Evolutionary conservation across 2,797 vertebrate species (phyloP), one percentile per base, ranked within the genome.

Genomic region (Amniataba percoides): DNA sequence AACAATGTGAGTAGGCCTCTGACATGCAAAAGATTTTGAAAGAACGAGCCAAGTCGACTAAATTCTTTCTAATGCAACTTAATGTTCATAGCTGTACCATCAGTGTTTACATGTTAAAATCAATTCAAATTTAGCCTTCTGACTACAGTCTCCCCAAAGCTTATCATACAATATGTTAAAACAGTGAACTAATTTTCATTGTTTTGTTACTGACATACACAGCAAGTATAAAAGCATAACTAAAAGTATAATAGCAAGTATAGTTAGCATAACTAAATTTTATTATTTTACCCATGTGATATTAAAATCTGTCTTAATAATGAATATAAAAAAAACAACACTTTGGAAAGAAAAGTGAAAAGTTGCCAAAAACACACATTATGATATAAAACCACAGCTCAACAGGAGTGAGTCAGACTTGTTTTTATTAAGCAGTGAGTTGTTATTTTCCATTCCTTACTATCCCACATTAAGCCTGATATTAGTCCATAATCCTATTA

Each of bases 371-470:
- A 21, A 60, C 1, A 31, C 18, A 61, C 1, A 21, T 23, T 40
- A 72, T 12, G 13, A 68, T 53, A 73, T 4, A 21, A 58, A 53
- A 52, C 63, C 21, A 74, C 57, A 71, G 11, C 16, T 62, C n/a
- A 65, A 78, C 42, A 81, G n/a, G 55, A 77, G 62, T 78, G 48
- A 83, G 82, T 91, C 87, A 92, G 86, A 93, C 86, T 89, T 87
- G 1, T 71, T 79, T 95, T 96, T 95, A 96, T 95, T 95, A 88
- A 94, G 93, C 89, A 93, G 88, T 86, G 85, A 90, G 88, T 91
- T 79, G 82, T 90, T 93, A 89, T 93, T 92, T 78, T 76, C 78
- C 72, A 87, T 84, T 90, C 68, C 64, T 82, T 84, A 72, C 82
- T 82, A 88, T 71, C 53, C 84, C 88, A 88, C 34, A 78, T 81